phyloP scores from a whole-genome alignment of 2,888 invertebrate genomes.

The Aphodius granarius region DNA sequence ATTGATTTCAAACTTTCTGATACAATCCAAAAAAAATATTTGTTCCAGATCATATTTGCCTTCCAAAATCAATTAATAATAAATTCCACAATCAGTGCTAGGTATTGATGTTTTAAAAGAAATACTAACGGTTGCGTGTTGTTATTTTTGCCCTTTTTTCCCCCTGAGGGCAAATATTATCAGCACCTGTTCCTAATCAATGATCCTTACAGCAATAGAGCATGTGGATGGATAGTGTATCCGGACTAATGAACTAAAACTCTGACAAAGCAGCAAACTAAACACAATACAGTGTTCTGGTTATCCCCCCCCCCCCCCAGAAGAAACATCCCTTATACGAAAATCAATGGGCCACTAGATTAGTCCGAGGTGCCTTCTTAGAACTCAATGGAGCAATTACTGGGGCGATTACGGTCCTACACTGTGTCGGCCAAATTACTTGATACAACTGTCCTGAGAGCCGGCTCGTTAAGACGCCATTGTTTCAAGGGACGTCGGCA shows the following conservation, averaged over 20 bases:
- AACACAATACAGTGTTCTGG: constrained; percentile 51
- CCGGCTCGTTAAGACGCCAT: constrained; percentile 49
- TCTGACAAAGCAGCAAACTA: constrained; percentile 50
- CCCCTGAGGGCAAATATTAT: too few relatives aligned
- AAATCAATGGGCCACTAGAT: constrained; percentile 53
- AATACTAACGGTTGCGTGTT: too few relatives aligned
- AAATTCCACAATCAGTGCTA: too few relatives aligned
- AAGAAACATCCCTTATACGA: constrained; percentile 52
- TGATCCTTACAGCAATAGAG: not conserved
- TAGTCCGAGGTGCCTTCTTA: constrained; percentile 50
- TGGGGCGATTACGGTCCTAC: constrained; percentile 45
- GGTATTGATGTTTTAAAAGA: too few relatives aligned
- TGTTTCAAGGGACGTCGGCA: constrained; percentile 39
- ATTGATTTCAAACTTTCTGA: too few relatives aligned
- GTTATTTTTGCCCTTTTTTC: too few relatives aligned
- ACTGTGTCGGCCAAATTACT: constrained; percentile 47
- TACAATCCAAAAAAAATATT: too few relatives aligned
- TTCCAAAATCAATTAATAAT: too few relatives aligned
- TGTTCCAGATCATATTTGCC: too few relatives aligned
- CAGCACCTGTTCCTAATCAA: not conserved
- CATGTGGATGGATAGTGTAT: not conserved
- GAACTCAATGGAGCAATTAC: constrained; percentile 52
- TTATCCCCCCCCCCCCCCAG: constrained; percentile 50
- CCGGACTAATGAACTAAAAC: constrained; percentile 48
- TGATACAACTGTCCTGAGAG: constrained; percentile 48